Evolutionary conservation across 2,888 invertebrate species (phyloP).

Genomic region (Chrysomela aeneicollis): DNA sequence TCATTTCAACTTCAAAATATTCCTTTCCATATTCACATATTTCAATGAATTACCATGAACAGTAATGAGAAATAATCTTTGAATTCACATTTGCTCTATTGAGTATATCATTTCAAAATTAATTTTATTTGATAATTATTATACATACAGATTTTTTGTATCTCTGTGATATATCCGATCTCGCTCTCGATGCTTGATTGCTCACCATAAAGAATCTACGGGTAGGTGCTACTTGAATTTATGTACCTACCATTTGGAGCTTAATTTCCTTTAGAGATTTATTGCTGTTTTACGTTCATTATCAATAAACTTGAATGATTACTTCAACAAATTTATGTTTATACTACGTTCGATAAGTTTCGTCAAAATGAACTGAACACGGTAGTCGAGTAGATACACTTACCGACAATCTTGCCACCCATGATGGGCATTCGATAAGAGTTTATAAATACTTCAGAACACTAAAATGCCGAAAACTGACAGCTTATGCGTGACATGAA

Average conservation of each 20-base stretch:
- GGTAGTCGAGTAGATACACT: conserved; percentile 43
- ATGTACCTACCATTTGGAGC: conserved; percentile 23
- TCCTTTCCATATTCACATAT: too few species aligned
- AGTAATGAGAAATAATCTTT: too few species aligned
- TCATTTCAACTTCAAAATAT: too few species aligned
- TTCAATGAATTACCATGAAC: too few species aligned
- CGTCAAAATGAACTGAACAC: conserved; percentile 44
- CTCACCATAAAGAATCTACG: too few species aligned
- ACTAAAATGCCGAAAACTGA: not conserved
- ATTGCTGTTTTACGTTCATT: conserved; percentile 41
- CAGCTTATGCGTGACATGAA: not conserved
- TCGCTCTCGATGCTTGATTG: too few species aligned
- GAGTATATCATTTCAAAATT: too few species aligned
- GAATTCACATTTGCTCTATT: too few species aligned
- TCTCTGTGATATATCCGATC: too few species aligned
- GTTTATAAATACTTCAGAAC: not conserved
- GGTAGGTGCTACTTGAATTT: conserved; percentile 13
- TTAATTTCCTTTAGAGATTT: conserved; percentile 11
- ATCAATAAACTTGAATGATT: conserved; percentile 47
- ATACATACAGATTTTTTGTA: too few species aligned
- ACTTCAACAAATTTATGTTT: conserved; percentile 48
- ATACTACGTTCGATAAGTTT: conserved; percentile 45
- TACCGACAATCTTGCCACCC: conserved; percentile 25
- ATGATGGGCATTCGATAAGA: not conserved
- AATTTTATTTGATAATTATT: too few species aligned